Conservation (phyloP, 2,113 vertebrate genomes). For the Cephalopterus ornatus region DNA sequence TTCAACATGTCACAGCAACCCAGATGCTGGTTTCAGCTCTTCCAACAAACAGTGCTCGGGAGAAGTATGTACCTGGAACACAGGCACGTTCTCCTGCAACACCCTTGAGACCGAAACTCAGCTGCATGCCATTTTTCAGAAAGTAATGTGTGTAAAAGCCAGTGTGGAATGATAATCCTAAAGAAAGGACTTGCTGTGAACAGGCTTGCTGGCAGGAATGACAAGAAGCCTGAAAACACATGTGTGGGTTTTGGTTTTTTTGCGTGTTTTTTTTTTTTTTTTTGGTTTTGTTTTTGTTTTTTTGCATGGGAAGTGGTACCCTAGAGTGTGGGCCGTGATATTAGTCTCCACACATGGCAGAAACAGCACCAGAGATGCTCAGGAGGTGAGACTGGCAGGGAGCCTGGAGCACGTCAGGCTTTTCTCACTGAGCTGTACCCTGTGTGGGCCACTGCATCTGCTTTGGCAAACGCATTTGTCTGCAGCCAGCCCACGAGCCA, state of each 20-base stretch:
- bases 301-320: not conserved
- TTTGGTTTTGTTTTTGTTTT: not conserved
- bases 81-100: constrained; percentile 10
- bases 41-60: not conserved
- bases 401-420: not conserved
- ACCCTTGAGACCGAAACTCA: constrained; percentile 58
- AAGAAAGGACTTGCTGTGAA: not conserved
- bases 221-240: not conserved
- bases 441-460: not conserved
- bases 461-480: not conserved
- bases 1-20: constrained; percentile 46
- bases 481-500: not conserved
- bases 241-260: rapidly evolving
- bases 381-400: not conserved
- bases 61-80: not conserved
- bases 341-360: not conserved
- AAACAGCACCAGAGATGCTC: not conserved
- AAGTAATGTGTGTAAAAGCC: not conserved
- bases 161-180: not conserved
- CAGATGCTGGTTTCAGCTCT: constrained; percentile 22
- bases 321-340: not conserved
- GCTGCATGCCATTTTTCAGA: not conserved
- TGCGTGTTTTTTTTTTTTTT: not conserved
- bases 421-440: not conserved
- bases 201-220: not conserved